Base-by-base conservation (phyloP, 2,888 invertebrate genomes). In the Exephanes ischioxanthus region DNA sequence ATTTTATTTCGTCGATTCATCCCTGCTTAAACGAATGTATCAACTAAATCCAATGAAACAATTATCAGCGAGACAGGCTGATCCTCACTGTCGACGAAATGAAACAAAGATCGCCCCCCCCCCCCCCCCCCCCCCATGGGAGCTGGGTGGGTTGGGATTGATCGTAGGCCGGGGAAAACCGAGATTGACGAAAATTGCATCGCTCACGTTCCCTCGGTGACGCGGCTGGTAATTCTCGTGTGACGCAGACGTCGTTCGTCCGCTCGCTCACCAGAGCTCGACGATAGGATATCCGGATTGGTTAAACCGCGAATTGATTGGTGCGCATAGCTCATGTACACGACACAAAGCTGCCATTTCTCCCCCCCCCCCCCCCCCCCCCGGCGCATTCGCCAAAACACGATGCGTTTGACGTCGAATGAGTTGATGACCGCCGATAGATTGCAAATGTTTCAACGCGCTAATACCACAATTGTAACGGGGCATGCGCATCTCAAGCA, bases 131-230 rank as follows among this genome's bases (percentile, higher is more conserved):
- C 11, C 41, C 6, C 30, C 22, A 58, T 75, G 33, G 33, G 53
- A n/a, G 33, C 22, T 41, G 14, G 58, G 55, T 9, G 58, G 26
- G 26, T 45, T 3, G 19, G 41, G 26, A 73, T 73, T 70, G 70
- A 76, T 48, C 53, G 26, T 63, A 14, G 19, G 22, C 45, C 58
- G 48, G 7, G 41, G 55, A 16, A 41, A 70, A 58, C 58, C 53
- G 76, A 70, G 81, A 76, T 63, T 68, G 73, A 70, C 66, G 63
- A 84, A 75, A 73, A 80, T 84, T 80, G 55, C 67, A 78, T 77
- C 48, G 68, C 53, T 78, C 73, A 14, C n/a, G 72, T 73, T 61
- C 45, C 41, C 66, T 45, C 61, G 67, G n/a, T 77, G 76, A 71
- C 66, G 51, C 30, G 48, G 37, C 72, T 68, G 67, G 77, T 70